A percentile compares a stretch with the other conserved stretches of the same genome.
Evolutionary conservation across 1,140 invertebrate species (phyloP).

Genomic region (Diachasmimorpha longicaudata): DNA sequence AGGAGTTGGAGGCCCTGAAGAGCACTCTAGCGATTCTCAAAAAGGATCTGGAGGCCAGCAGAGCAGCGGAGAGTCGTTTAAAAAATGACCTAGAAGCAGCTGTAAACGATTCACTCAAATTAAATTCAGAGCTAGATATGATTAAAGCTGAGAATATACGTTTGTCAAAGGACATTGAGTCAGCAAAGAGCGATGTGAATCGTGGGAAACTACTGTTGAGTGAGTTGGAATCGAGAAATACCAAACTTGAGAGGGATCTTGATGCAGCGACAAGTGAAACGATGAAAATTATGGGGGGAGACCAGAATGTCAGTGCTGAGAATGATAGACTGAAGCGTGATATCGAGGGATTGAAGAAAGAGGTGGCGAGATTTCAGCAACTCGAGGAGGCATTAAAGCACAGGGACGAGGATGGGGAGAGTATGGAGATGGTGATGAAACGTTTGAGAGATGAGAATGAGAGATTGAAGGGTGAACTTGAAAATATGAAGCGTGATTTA

Average conservation of each 20-base stretch:
- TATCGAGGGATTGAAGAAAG: background rate
- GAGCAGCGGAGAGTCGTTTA: conserved; percentile 5
- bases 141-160: conserved; percentile 4
- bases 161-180: conserved; percentile 19
- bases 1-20: conserved; percentile 11
- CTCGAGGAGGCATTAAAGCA: background rate
- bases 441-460: conserved; percentile 2
- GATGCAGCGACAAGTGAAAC: background rate
- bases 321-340: conserved; percentile 14
- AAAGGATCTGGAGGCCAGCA: background rate
- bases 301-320: background rate
- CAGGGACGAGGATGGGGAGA: background rate
- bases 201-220: conserved; percentile 22
- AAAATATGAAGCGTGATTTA: background rate
- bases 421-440: background rate
- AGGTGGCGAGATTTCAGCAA: background rate
- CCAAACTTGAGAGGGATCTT: conserved; percentile 13
- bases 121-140: conserved; percentile 7
- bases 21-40: background rate
- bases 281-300: conserved; percentile 13
- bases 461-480: conserved; percentile 21
- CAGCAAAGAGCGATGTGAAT: conserved; percentile 21
- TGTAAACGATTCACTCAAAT: conserved; percentile 1
- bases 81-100: conserved; percentile 19
- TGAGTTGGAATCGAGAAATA: background rate